phyloP scores from a whole-genome alignment of 1,140 invertebrate genomes.

The Drosophila micromelanica region DNA sequence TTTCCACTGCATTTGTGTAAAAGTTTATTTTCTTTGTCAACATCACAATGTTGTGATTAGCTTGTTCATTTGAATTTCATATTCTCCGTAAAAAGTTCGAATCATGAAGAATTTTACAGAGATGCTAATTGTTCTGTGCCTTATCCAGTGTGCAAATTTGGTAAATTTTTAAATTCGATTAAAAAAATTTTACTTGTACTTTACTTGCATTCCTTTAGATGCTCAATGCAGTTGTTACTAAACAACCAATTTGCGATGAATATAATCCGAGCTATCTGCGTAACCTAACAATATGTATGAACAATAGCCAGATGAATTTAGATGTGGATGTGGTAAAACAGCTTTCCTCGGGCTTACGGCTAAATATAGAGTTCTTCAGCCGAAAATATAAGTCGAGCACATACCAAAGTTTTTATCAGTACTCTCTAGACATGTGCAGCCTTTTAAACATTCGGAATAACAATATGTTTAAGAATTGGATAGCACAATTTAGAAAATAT shows the following conservation, averaged over 20 bases:
- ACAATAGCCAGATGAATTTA: slow-evolving; percentile 22
- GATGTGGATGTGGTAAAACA: slow-evolving; percentile 40
- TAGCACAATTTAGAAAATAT: slow-evolving; percentile 22
- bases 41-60: not conserved
- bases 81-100: not conserved
- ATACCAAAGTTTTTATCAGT: slow-evolving; percentile 57
- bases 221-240: not conserved
- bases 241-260: slow-evolving; percentile 10
- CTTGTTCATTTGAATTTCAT: not conserved
- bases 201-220: not conserved
- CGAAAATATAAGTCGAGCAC: slow-evolving; percentile 35
- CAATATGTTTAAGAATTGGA: slow-evolving; percentile 60
- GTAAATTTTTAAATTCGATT: not conserved
- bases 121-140: not conserved
- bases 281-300: slow-evolving; percentile 38
- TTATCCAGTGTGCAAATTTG: not conserved
- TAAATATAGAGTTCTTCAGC: slow-evolving; percentile 50
- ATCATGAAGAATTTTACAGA: not conserved
- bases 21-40: not conserved
- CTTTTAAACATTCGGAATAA: slow-evolving; percentile 41
- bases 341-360: slow-evolving; percentile 36
- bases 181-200: not conserved
- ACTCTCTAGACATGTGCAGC: slow-evolving; percentile 56
- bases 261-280: slow-evolving; percentile 48
- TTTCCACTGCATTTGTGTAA: not conserved